Evolutionary conservation across 2,888 invertebrate genomes (phyloP), one percentile per base, ranked within the genome.

Genomic region (Rhingia campestris): DNA sequence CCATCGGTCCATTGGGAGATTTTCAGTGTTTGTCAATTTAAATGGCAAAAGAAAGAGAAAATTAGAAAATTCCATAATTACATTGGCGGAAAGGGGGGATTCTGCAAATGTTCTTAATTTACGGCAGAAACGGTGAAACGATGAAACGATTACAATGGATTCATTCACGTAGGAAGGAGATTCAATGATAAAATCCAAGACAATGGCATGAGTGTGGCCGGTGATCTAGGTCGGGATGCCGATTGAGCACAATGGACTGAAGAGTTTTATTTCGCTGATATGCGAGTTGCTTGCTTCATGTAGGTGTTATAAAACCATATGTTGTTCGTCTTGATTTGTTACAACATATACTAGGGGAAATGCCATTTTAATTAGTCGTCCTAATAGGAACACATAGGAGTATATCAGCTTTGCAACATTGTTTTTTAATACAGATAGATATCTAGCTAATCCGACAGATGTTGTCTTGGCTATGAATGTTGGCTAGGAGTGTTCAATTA

Each of bases 91-190:
- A 2, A 22, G 1, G 22, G 22, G 22, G 9, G 45, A 37, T 63
- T 54, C 53, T 35, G 47, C n/a, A 63, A 56, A 56, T 58, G 64
- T 74, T 74, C 64, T 74, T 66, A 74, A 73, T 63, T 63, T 54
- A 12, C 37, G 45, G n/a, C n/a, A 51, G 37, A 49, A 49, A 49
- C 37, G 39, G 37, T 22, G 22, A 22, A 22, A 22, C 22, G 22
- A 22, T 22, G 30, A 7, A 63, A 39, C 12, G 37, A 47, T 47
- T 53, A 73, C 73, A 73, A 64, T 73, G 64, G 47, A 9, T n/a
- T 47, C 39, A 47, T 73, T 73, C 73, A 64, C 14, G 43, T 45
- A 9, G 10, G 30, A 14, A 45, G 12, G 12, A 43, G 66, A 54
- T 43, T 33, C 54, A 35, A 45, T 45, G 66, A 66, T 66, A 2